Evolutionary conservation across 1,140 invertebrate genomes (phyloP), one percentile per base, ranked within the genome.

Genomic region (Rhynchophorus ferrugineus): DNA sequence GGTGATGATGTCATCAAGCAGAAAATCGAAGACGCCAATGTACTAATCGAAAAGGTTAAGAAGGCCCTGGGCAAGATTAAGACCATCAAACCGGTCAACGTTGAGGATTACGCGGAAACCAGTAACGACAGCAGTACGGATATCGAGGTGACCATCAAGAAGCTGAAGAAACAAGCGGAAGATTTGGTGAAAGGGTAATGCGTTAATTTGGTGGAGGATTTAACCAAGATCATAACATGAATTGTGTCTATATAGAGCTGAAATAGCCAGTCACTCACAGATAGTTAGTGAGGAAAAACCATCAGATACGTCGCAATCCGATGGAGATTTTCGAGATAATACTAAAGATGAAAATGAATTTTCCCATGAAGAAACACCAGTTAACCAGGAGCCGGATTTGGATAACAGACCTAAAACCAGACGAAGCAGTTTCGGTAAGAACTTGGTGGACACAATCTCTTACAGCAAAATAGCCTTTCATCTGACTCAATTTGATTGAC

Each of bases 11-110:
- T 47, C 6, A 49, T 59, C 21, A 53, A 45, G 34, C 8, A 18
- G 2, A 60, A 60, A 53, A 53, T 62, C 8, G 19, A 56, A 38
- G 46, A 62, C 48, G 44, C 55, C 11, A 56, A 62, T 43, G 9
- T 29, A 14, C 36, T 62, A n/a, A 56, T 62, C 2, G 44, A 49
- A 7, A 43, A 48, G 29, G 44, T 62, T 3, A 50, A 51, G 29
- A 45, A 41, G 14, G 48, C 58, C 18, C 36, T 62, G 22, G 34
- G 35, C n/a, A 50, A 56, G 16, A 60, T 62, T 8, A 56, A 46
- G 38, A 42, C 29, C 6, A 48, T 24, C 33, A 53, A 41, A 49
- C 20, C 33, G 6, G 7, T 29, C 6, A 36, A 37, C 14, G 29
- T 16, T 8, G 38, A 20, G 29, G n/a, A n/a, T n/a, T n/a, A n/a